phyloP scores from a whole-genome alignment of 2,797 vertebrate genomes.

The Coccyzus lansbergi region DNA sequence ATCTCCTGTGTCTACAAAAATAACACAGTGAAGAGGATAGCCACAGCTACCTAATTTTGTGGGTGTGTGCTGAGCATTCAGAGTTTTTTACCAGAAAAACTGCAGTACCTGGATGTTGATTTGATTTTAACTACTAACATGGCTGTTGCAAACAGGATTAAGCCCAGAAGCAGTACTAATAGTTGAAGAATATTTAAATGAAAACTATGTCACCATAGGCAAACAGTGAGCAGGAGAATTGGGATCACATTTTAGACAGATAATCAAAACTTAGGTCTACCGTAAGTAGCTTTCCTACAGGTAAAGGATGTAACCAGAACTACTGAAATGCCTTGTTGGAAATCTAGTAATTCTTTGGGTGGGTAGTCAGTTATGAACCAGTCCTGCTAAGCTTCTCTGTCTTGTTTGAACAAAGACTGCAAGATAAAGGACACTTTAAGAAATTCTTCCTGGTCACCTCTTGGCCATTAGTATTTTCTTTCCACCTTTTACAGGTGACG shows the following conservation, averaged over 20 bases:
- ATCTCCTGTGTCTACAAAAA: neutral
- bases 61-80: neutral
- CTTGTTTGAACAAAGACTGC: too few species aligned
- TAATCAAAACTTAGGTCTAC: neutral
- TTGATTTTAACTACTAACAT: neutral
- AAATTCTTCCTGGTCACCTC: neutral
- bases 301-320: neutral
- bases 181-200: neutral
- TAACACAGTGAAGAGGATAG: fast-evolving
- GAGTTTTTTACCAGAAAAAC: neutral
- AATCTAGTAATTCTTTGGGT: neutral
- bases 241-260: neutral
- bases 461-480: neutral
- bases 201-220: neutral
- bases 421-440: neutral
- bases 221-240: neutral
- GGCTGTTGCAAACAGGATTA: neutral
- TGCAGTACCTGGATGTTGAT: neutral
- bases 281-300: neutral
- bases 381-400: too few species aligned
- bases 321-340: neutral
- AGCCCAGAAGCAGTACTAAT: neutral
- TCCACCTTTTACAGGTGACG: neutral
- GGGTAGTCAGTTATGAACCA: neutral
- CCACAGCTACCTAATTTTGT: neutral